These are phyloP conservation scores for Myoxocephalus aenaeus DNA, from an alignment of 2,797 vertebrate genomes.

Conservation along the genomic window DNA sequence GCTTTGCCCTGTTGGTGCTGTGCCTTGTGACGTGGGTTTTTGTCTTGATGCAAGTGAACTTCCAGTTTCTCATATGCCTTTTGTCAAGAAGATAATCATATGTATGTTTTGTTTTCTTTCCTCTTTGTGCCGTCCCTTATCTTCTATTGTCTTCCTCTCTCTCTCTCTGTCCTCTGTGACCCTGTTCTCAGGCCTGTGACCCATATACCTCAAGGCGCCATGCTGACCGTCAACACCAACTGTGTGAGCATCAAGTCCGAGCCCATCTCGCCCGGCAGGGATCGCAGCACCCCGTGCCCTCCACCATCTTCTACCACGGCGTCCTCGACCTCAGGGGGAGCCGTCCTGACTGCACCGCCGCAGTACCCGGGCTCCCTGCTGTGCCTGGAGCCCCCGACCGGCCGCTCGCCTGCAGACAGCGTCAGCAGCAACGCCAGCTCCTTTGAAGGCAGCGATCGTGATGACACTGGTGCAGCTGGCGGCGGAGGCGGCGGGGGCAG, in stretches of 20 bases:
- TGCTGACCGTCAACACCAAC: conserved; percentile 95
- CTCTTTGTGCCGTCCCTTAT: conserved; percentile 44
- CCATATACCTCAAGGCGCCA: conserved; percentile 91
- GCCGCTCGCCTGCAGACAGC: conserved; percentile 92
- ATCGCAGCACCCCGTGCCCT: conserved; percentile 91
- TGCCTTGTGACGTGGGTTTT: conserved; percentile 69
- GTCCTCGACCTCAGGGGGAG: conserved; percentile 63
- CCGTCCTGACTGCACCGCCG: conserved; percentile 71
- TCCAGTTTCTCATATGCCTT: conserved; percentile 24
- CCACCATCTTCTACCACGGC: conserved; percentile 64
- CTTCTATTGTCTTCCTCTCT: conserved; percentile 26
- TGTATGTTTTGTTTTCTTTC: conserved; percentile 28
- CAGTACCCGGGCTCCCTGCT: conserved; percentile 86
- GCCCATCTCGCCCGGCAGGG: conserved; percentile 93
- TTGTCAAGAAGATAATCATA: conserved; percentile 29
- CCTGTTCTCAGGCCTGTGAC: conserved; percentile 87
- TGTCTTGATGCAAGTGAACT: conserved; percentile 57
- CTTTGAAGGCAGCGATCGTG: conserved; percentile 93
- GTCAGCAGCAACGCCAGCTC: conserved; percentile 96
- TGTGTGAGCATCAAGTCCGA: conserved; percentile 97
- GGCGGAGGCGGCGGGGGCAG: conserved; percentile 45
- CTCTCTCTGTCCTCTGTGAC: conserved; percentile 18
- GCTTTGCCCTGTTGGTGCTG: conserved; percentile 73
- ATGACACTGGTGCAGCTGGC: conserved; percentile 81
- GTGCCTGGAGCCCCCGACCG: conserved; percentile 85